Conservation (phyloP, 2,797 vertebrate species). For the Champsocephalus esox region DNA sequence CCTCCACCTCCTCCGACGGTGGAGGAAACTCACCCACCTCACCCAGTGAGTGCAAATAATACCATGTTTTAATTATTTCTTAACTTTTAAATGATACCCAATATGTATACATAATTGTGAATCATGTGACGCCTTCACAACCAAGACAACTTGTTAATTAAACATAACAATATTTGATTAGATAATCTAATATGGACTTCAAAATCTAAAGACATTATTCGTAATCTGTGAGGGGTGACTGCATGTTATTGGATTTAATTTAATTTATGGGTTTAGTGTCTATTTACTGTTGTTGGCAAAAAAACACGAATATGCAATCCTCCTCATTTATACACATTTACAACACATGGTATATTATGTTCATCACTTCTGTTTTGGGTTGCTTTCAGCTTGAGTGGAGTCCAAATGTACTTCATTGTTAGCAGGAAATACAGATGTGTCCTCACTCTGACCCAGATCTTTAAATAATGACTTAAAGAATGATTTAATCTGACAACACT, state of each 20-base stretch:
- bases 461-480: not conserved
- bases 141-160: not conserved
- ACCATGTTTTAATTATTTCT: not conserved
- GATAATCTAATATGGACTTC: conserved; percentile 33
- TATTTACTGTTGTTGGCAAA: conserved; percentile 42
- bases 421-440: conserved; percentile 12
- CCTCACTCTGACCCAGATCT: conserved; percentile 37
- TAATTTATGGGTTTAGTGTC: conserved; percentile 34
- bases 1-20: conserved; percentile 93
- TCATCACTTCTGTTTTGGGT: conserved; percentile 8
- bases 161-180: conserved; percentile 11
- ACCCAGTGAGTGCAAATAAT: conserved; percentile 90
- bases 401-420: not conserved
- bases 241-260: conserved; percentile 38
- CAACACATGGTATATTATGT: not conserved
- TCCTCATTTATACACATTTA: conserved; percentile 11
- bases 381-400: conserved; percentile 4
- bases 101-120: not conserved
- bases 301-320: conserved; percentile 50
- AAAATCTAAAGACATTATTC: conserved; percentile 12
- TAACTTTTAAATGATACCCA: not conserved
- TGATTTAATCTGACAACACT: not conserved
- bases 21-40: conserved; percentile 96
- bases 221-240: conserved; percentile 27
- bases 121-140: conserved; percentile 28